Percentiles rank a stretch among this genome's conserved stretches.
These are phyloP conservation scores for Steatornis caripensis DNA, from an alignment of 2,113 vertebrate species.

Conservation along the genomic window DNA sequence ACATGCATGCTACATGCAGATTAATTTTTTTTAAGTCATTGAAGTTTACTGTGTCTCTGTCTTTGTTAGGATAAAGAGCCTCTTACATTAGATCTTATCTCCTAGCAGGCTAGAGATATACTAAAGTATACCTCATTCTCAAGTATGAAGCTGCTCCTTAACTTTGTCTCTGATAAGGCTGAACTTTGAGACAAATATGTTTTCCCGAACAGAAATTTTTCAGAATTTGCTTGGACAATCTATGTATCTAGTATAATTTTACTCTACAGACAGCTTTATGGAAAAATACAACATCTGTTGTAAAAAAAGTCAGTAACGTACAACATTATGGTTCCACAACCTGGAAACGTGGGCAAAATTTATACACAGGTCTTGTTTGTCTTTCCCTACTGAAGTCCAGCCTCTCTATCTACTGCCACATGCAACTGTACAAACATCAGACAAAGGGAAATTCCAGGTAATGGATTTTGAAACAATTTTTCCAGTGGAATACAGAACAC, in stretches of 20 bases:
- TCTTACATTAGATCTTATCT: not conserved
- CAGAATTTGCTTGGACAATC: not conserved
- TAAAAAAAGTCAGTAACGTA: not conserved
- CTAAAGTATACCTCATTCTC: not conserved
- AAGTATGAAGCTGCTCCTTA: not conserved
- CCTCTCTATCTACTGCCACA: not conserved
- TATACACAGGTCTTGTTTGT: not conserved
- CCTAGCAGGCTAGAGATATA: not conserved
- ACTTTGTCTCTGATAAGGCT: not conserved
- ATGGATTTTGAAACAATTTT: not conserved
- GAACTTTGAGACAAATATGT: not conserved
- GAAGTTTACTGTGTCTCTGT: not conserved
- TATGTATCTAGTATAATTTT: not conserved
- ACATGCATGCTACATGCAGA: not conserved
- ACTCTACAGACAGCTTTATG: not conserved
- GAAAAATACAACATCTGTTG: not conserved
- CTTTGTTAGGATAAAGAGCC: not conserved
- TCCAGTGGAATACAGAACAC: conserved; percentile 9
- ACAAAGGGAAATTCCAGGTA: not conserved
- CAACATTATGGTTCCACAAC: not conserved
- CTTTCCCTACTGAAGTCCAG: not conserved
- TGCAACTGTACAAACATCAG: conserved; percentile 5
- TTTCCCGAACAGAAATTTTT: not conserved
- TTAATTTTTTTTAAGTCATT: not conserved
- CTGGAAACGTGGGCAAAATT: not conserved